Base-by-base conservation (phyloP, 2,113 vertebrate species). In the Sylvilagus bachmani region DNA sequence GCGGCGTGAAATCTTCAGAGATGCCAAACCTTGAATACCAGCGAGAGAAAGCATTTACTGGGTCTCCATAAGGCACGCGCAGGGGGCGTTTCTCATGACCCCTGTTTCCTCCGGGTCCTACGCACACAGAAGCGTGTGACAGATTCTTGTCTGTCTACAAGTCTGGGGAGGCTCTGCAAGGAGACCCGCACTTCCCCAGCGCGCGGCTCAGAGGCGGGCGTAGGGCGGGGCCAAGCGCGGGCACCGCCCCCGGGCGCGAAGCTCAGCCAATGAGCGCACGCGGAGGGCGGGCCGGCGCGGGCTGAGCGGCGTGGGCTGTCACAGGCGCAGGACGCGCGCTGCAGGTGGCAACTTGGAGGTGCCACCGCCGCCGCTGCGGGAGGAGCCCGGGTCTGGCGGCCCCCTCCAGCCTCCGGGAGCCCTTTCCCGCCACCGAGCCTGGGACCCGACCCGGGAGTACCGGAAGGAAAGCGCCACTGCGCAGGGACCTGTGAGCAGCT, bases 281-380 rank as follows among this genome's bases (percentile, higher is more conserved):
- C 19, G 7, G 75, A 44, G 97, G 90, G 97, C 93, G 87, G 96
- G 95, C 8, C 86, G 3, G 90, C 58, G 27, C 6, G 21, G 94
- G 93, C 95, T 31, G 95, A 89, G 93, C 9, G 44, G 97, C 90
- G 73, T 95, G 94, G 24, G 94, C 96, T 73, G 96, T 90, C 96
- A 92, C 96, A 29, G 90, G 81, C 70, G 55, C 93, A 93, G 4
- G 7, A 83, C 94, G 96, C 93, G 98, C 79, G 97, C 98, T 97
- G 98, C 98, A 98, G 98, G 98, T 98, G 98, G 98, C 97, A 97
- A 96, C 77, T 97, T 83, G 95, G 95, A 71, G 95, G 95, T 81
- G 92, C 92, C 6, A 55, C 81, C 55, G 87, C 93, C 24, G 29
- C 90, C 89, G 70, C 90, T 62, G 92, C 92, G 1, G 71, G 62